Percentiles rank a stretch among this genome's conserved stretches.
Conservation (phyloP, 2,888 invertebrate species). For the Polymixis flavicincta region DNA sequence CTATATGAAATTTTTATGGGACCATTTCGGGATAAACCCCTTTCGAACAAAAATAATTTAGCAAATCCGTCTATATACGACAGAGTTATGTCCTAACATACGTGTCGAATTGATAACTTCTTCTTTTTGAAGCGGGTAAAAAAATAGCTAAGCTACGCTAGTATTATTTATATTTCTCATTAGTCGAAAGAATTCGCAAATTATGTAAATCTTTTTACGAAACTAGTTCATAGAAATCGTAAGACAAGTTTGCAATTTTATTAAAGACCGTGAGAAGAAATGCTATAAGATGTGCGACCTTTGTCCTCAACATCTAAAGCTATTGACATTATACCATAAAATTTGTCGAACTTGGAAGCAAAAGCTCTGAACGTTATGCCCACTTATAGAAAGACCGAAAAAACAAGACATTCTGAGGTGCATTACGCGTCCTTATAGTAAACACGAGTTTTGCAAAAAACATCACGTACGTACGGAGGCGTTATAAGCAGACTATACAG, state of each 20-base stretch:
- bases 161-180: slow-evolving; percentile 8
- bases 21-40: too few species aligned
- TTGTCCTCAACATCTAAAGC: not conserved
- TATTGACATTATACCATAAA: not conserved
- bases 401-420: slow-evolving; percentile 19
- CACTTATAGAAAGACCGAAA: slow-evolving; percentile 1
- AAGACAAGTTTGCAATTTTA: slow-evolving; percentile 21
- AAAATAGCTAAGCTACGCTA: not conserved
- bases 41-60: too few species aligned
- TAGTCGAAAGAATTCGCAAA: slow-evolving; percentile 6
- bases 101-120: too few species aligned
- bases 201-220: slow-evolving; percentile 23
- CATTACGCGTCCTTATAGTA: slow-evolving; percentile 31
- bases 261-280: slow-evolving; percentile 23
- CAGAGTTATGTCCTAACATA: too few species aligned
- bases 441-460: slow-evolving; percentile 48
- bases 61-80: too few species aligned
- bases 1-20: too few species aligned
- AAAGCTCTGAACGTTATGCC: slow-evolving; percentile 2
- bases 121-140: too few species aligned
- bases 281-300: not conserved
- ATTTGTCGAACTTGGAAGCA: slow-evolving; percentile 7
- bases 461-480: slow-evolving; percentile 47
- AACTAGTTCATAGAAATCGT: slow-evolving; percentile 34
- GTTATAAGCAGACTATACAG: slow-evolving; percentile 52